Percentiles rank a stretch among this genome's conserved stretches.
These are phyloP conservation scores for Oryzias woworae DNA, from an alignment of 2,113 vertebrate species.

Conservation along the genomic window DNA sequence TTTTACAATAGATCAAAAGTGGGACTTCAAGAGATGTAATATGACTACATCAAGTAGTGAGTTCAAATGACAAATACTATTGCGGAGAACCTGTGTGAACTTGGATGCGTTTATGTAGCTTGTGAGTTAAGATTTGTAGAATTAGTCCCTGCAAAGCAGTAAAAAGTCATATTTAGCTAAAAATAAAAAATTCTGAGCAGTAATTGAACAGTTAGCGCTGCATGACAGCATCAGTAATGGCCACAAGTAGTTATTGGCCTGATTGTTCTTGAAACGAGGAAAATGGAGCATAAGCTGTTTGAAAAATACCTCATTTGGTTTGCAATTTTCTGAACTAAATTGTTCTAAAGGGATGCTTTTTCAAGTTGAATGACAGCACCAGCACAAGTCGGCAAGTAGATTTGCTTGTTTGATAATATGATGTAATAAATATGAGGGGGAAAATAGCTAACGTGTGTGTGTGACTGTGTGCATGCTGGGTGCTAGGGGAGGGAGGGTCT, in stretches of 20 bases:
- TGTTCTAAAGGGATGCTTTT: conserved; percentile 24
- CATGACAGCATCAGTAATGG: conserved; percentile 41
- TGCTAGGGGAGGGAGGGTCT: neutral
- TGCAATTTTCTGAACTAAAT: conserved; percentile 56
- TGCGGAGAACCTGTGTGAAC: no score
- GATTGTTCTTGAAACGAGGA: conserved; percentile 58
- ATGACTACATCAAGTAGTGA: no score
- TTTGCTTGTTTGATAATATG: conserved; percentile 30
- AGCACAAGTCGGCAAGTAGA: conserved; percentile 23
- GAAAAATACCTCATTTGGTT: conserved; percentile 55
- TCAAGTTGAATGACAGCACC: conserved; percentile 38
- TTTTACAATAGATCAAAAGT: no score
- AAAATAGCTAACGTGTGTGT: conserved; percentile 4
- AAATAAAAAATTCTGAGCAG: conserved; percentile 22
- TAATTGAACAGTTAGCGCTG: conserved; percentile 61
- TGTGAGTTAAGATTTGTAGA: no score
- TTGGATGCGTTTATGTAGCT: no score
- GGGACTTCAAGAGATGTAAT: no score
- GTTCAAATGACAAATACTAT: no score
- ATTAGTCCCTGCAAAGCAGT: conserved; percentile 22
- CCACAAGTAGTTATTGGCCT: conserved; percentile 47
- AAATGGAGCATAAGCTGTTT: conserved; percentile 54
- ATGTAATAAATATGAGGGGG: conserved; percentile 17
- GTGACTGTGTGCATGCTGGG: conserved; percentile 5
- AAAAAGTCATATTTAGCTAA: conserved; percentile 34